Conservation (phyloP, 2,888 invertebrate species). For the Arge pagana region DNA sequence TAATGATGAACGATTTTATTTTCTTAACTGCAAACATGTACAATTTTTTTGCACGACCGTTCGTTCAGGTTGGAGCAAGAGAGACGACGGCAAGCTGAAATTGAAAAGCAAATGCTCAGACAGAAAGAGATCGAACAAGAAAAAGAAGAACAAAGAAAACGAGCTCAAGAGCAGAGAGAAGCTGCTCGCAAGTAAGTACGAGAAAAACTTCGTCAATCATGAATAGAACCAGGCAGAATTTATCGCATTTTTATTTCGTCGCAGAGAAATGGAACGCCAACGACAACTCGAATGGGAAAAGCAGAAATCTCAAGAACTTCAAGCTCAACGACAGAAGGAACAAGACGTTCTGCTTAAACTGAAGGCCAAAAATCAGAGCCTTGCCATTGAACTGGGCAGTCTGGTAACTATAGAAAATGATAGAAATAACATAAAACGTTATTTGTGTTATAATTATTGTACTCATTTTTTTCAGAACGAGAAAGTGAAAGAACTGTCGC, state of each 20-base stretch:
- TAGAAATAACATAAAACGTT: no score
- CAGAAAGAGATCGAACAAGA: constrained; percentile 77
- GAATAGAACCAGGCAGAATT: constrained; percentile 54
- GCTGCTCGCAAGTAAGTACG: constrained; percentile 75
- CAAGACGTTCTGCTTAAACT: constrained; percentile 82
- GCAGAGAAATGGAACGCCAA: constrained; percentile 89
- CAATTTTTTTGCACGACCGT: no score
- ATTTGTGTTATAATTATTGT: background rate
- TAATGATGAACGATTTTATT: constrained; percentile 21
- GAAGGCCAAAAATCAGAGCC: constrained; percentile 84
- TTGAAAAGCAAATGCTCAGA: constrained; percentile 78
- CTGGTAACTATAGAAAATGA: constrained; percentile 52
- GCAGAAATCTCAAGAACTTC: constrained; percentile 83
- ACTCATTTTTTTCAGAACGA: constrained; percentile 60
- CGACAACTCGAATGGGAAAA: constrained; percentile 96
- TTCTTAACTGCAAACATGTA: no score
- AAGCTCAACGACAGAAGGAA: constrained; percentile 83
- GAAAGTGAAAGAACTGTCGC: constrained; percentile 77
- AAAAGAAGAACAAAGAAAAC: constrained; percentile 77
- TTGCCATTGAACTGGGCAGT: constrained; percentile 73
- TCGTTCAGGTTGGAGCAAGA: constrained; percentile 66
- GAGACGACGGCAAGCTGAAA: constrained; percentile 84
- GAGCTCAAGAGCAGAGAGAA: constrained; percentile 80
- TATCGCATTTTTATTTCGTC: background rate
- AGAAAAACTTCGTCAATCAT: constrained; percentile 60